Conservation (phyloP, 2,888 invertebrate genomes). For the Iphiclides podalirius region DNA sequence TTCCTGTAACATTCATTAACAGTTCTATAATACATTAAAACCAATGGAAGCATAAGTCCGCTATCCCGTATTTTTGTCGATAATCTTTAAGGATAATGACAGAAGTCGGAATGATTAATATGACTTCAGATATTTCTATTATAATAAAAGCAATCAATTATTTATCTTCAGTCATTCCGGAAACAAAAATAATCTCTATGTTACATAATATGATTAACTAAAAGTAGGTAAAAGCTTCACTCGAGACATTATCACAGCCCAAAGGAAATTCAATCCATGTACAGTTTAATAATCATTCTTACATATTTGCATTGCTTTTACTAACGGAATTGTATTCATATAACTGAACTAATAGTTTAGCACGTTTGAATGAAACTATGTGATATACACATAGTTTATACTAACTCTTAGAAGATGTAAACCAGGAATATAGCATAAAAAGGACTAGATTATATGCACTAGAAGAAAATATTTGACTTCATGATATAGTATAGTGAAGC, state of each 20-base stretch:
- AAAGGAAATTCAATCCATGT: too few relatives aligned
- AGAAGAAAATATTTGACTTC: background rate
- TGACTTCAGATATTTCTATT: too few relatives aligned
- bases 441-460: background rate
- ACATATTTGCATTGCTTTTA: too few relatives aligned
- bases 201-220: background rate
- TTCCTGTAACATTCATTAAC: conserved; percentile 16
- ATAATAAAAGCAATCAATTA: too few relatives aligned
- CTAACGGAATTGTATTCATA: too few relatives aligned
- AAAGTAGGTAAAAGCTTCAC: background rate
- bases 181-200: too few relatives aligned
- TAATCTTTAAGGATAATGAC: background rate
- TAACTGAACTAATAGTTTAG: too few relatives aligned
- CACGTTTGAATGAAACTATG: too few relatives aligned
- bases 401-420: background rate
- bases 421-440: background rate
- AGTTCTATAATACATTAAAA: background rate
- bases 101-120: background rate
- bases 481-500: too few relatives aligned
- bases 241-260: conserved; percentile 18
- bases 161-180: too few relatives aligned
- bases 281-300: too few relatives aligned
- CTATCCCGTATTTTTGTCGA: background rate
- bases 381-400: too few relatives aligned
- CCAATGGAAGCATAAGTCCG: background rate